phyloP scores from a whole-genome alignment of 2,797 vertebrate species.

The Microchirus variegatus region DNA sequence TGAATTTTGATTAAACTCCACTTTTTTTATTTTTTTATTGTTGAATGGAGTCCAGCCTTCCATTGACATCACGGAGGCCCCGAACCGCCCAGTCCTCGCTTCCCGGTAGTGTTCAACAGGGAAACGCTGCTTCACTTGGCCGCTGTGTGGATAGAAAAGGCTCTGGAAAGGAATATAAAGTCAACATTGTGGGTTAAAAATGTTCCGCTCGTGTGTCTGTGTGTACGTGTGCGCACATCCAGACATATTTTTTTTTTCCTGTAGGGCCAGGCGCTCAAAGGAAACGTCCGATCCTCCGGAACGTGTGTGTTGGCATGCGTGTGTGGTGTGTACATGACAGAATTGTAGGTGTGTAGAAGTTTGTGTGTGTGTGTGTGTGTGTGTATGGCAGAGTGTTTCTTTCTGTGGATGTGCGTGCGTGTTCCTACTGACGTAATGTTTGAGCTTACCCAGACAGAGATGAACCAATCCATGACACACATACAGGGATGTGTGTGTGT shows the following conservation, averaged over 20 bases:
- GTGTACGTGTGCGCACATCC: conserved; percentile 37
- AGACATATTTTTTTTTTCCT: conserved; percentile 68
- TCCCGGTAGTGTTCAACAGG: conserved; percentile 51
- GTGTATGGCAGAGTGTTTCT: conserved; percentile 31
- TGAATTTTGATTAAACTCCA: conserved; percentile 32
- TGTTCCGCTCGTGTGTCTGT: conserved; percentile 63
- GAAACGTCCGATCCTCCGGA: conserved; percentile 67
- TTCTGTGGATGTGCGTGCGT: conserved; percentile 23
- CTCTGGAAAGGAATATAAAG: conserved; percentile 74
- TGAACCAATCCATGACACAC: conserved; percentile 53
- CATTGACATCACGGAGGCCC: conserved; percentile 47
- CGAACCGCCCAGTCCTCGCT: conserved; percentile 31
- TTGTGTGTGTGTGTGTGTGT: background rate
- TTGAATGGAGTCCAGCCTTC: conserved; percentile 35
- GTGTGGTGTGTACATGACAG: conserved; percentile 10
- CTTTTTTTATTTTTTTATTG: no score
- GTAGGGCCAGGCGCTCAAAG: conserved; percentile 51
- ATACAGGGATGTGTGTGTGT: conserved; percentile 7
- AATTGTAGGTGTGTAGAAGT: conserved; percentile 1
- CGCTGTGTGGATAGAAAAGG: conserved; percentile 49
- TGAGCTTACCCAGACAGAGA: conserved; percentile 70
- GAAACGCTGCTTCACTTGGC: conserved; percentile 64
- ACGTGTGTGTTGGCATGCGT: conserved; percentile 41
- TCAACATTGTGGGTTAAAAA: conserved; percentile 79
- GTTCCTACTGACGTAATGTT: conserved; percentile 72